A percentile compares a stretch with the other conserved stretches of the same genome.
Evolutionary conservation across 2,888 invertebrate genomes (phyloP).

Genomic region (Drosophila fulvimacula): DNA sequence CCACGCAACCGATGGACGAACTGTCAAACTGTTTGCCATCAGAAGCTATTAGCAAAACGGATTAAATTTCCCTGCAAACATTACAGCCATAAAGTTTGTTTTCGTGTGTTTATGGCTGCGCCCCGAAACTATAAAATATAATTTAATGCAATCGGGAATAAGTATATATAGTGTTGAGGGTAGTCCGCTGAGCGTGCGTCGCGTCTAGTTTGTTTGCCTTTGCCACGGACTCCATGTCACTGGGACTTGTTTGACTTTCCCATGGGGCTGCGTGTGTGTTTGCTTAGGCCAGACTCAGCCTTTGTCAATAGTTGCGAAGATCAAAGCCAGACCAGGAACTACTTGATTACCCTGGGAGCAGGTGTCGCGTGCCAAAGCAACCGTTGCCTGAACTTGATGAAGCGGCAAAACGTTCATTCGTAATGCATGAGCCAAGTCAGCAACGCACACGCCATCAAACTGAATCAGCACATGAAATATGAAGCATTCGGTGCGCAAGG

Average conservation of each 20-base stretch:
- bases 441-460: conserved; percentile 1
- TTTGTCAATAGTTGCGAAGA: conserved; percentile 72
- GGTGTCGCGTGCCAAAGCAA: conserved; percentile 33
- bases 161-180: conserved; percentile 1
- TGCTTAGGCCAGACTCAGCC: conserved; percentile 50
- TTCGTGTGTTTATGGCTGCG: conserved; percentile 11
- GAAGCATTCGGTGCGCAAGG: background rate
- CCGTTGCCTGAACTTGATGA: conserved; percentile 25
- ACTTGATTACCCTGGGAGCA: conserved; percentile 36
- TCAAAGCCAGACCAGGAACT: conserved; percentile 63
- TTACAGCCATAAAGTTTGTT: conserved; percentile 2
- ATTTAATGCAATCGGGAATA: conserved; percentile 37
- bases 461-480: conserved; percentile 24
- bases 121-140: conserved; percentile 59
- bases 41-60: conserved; percentile 66
- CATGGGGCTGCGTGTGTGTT: conserved; percentile 58
- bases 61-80: conserved; percentile 64
- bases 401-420: conserved; percentile 39
- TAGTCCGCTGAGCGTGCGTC: conserved; percentile 37
- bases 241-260: conserved; percentile 65
- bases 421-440: conserved; percentile 36
- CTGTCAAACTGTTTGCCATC: conserved; percentile 57
- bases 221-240: conserved; percentile 36
- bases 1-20: conserved; percentile 38
- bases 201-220: conserved; percentile 54